Conservation (phyloP, 2,888 invertebrate genomes). For the Noctua janthe region DNA sequence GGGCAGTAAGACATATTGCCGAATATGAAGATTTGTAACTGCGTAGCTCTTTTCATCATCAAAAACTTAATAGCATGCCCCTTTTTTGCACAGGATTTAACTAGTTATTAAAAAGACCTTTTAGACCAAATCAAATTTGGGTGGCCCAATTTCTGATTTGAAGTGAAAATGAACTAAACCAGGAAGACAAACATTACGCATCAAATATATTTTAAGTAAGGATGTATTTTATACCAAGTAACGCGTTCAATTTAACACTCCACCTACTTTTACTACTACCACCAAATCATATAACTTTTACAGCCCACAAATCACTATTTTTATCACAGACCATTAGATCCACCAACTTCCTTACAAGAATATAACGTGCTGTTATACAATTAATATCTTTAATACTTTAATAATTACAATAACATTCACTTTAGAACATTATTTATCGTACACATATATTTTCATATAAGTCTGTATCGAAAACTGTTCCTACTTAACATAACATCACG, state of each 20-base stretch:
- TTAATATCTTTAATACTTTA: slow-evolving; percentile 14
- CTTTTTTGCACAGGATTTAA: too few relatives aligned
- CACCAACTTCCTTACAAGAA: slow-evolving; percentile 29
- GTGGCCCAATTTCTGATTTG: neutral
- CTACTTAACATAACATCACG: slow-evolving; percentile 20
- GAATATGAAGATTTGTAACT: too few relatives aligned
- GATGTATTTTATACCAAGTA: slow-evolving; percentile 8
- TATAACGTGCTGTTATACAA: slow-evolving; percentile 7
- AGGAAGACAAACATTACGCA: neutral
- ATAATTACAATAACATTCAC: slow-evolving; percentile 26
- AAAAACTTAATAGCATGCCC: too few relatives aligned
- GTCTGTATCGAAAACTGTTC: slow-evolving; percentile 47
- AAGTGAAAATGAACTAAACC: neutral
- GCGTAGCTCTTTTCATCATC: too few relatives aligned
- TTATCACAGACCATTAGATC: slow-evolving; percentile 6
- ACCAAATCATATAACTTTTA: neutral
- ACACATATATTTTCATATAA: slow-evolving; percentile 28
- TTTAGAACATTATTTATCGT: neutral
- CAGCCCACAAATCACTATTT: neutral
- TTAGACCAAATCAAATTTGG: neutral
- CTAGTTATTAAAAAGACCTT: too few relatives aligned
- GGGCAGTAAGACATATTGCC: too few relatives aligned
- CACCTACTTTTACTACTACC: neutral
- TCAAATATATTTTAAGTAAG: slow-evolving; percentile 11
- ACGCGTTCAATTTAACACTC: slow-evolving; percentile 20